Evolutionary conservation across 2,113 vertebrate genomes (phyloP), one percentile per base, ranked within the genome.

Genomic region (Mobula hypostoma): DNA sequence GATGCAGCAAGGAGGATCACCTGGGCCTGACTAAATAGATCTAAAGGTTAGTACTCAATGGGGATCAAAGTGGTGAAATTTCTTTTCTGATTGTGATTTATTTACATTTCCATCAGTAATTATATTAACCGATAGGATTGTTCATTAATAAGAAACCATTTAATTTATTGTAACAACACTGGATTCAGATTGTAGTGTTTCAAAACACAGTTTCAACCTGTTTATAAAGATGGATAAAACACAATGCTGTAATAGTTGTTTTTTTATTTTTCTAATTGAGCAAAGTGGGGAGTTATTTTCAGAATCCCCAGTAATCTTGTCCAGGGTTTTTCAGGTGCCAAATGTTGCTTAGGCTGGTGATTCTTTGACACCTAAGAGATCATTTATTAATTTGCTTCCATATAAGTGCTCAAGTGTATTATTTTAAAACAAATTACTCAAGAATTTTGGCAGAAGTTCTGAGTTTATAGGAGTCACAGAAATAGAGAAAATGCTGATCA

Each of bases 161-260:
- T 15, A 5, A 21, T 66, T 72, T 92, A 72, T 72, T 92, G 36
- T 32, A 72, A 32, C 72, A 66, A 72, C 66, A 92, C 61, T 70
- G 17, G 36, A 21, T 70, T 92, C 66, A 72, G 66, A 72, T 48
- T 8, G 24, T 72, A 92, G 70, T 92, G 90, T 48, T 70, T 92
- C 72, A 40, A 72, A 40, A 32, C 88, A 91, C 17, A 72, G n/a
- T 72, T 72, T 61, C 56, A 70, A 36, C 32, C 66, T 70, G 27
- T 40, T 92, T 92, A 92, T 48, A 92, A 40, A 48, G 70, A 92
- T 24, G 21, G 68, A 32, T 90, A 68, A 90, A 90, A 19, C 66
- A 68, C 63, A 68, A 90, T 90, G 66, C 27, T 90, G 14, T 68
- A 66, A 90, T 68, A 68, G n/a, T 90, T 63, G 32, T 32, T 40